Evolutionary conservation across 1,140 invertebrate species (phyloP).

Genomic region (Glomeris maerens): DNA sequence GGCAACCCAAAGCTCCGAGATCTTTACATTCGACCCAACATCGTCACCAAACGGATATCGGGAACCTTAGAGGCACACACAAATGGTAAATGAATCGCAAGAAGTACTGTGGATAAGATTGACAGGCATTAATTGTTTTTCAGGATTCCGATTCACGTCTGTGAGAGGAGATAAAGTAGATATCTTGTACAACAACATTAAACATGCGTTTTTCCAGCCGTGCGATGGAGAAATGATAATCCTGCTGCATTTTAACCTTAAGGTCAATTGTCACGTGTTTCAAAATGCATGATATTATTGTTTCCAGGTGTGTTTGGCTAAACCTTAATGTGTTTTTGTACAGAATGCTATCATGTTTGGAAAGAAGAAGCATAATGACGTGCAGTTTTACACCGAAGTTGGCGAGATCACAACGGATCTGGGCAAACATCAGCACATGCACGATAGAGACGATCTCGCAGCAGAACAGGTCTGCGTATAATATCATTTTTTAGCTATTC

Average conservation of each 20-base stretch:
- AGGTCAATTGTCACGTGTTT: conserved; percentile 37
- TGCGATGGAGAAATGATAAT: conserved; percentile 99
- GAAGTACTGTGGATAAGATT: too few relatives aligned
- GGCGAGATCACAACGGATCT: conserved; percentile 99
- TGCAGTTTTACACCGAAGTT: conserved; percentile 99
- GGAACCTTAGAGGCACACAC: conserved; percentile 78
- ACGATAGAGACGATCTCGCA: conserved; percentile 94
- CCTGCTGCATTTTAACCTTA: conserved; percentile 94
- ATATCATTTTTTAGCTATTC: background rate
- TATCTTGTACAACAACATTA: conserved; percentile 98
- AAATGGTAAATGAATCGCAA: conserved; percentile 78
- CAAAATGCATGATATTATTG: conserved; percentile 39
- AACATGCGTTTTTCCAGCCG: conserved; percentile 98
- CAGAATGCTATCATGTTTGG: conserved; percentile 97
- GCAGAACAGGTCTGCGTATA: conserved; percentile 61
- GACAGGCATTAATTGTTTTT: conserved; percentile 9
- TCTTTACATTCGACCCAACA: conserved; percentile 95
- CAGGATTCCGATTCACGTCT: conserved; percentile 85
- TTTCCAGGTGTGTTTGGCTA: conserved; percentile 22
- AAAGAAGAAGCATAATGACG: conserved; percentile 97
- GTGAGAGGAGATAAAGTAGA: conserved; percentile 98
- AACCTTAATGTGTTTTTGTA: conserved; percentile 16
- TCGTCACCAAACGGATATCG: conserved; percentile 94
- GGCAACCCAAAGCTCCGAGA: conserved; percentile 98
- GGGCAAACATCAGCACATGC: conserved; percentile 99